Evolutionary conservation across 2,797 vertebrate genomes (phyloP), one percentile per base, ranked within the genome.

Genomic region (Taeniopygia guttata): DNA sequence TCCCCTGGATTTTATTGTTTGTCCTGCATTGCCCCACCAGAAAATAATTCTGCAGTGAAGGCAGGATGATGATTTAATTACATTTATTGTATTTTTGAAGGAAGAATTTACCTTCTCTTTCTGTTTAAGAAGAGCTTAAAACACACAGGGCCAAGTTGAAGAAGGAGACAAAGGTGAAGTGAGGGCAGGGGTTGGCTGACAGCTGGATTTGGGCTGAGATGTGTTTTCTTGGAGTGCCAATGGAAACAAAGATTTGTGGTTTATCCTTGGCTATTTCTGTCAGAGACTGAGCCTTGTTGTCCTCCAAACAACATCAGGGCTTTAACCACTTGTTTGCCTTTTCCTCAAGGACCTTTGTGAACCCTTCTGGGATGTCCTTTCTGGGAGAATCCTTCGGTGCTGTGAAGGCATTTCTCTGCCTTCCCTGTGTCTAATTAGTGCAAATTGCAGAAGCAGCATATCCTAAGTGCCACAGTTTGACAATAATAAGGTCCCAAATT

Each of bases 191-290:
- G 23, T 55, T 68, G 54, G 52, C 85, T 87, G 85, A 10, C 29
- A n/a, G 60, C 77, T 70, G 29, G 79, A 75, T 74, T 46, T 59
- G 63, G 88, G 77, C 74, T 84, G 88, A 84, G 90, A 84, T 76
- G 80, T 42, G 73, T 88, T 91, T 94, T 86, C 87, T 51, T 78
- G 66, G 63, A 84, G 83, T 75, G 85, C 43, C 62, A 66, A 7
- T 85, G 73, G 91, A 68, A 95, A 88, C 70, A 89, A 88, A 95
- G 92, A 66, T 90, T 75, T 84, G 82, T 55, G 30, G 1, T 93
- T 96, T 91, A 88, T 90, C 73, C 85, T 69, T 30, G 26, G 66
- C 79, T 95, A 48, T 91, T 94, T 91, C 85, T 92, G 76, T 86
- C 70, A 56, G 76, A 67, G 89, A 22, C 54, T n/a, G 43, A 81